Evolutionary conservation across 53 echinoderm and acorn worm species (phyloP).

Genomic region (Luidia sarsii): DNA sequence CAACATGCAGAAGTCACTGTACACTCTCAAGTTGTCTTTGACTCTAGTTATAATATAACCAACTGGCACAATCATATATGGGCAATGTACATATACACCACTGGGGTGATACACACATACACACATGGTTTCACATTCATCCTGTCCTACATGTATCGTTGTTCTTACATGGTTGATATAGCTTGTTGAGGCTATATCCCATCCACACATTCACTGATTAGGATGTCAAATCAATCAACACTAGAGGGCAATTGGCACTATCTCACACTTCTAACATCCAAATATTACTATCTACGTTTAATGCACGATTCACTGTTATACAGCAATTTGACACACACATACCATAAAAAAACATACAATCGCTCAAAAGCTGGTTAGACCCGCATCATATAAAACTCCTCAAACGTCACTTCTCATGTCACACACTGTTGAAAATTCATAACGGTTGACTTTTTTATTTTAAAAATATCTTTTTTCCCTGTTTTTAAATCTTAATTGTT

Average conservation of each 20-base stretch:
- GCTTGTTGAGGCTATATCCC: too few relatives aligned
- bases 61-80: too few relatives aligned
- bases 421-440: constrained; percentile 59
- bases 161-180: too few relatives aligned
- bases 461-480: neutral
- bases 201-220: neutral
- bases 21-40: too few relatives aligned
- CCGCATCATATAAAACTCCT: constrained; percentile 53
- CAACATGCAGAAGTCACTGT: too few relatives aligned
- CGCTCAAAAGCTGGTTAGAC: constrained; percentile 61
- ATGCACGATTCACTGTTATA: constrained; percentile 55
- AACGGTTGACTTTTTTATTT: neutral
- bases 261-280: too few relatives aligned
- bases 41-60: too few relatives aligned
- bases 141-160: too few relatives aligned
- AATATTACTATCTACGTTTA: constrained; percentile 7
- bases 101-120: too few relatives aligned
- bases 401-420: constrained; percentile 28
- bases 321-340: constrained; percentile 45
- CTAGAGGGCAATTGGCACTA: too few relatives aligned
- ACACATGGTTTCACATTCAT: too few relatives aligned
- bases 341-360: constrained; percentile 21
- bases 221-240: neutral
- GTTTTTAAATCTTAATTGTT: neutral
- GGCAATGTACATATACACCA: too few relatives aligned